Percentiles rank a stretch among this genome's conserved stretches.
Conservation (phyloP, 2,113 vertebrate species). For the Harpagus bidentatus region DNA sequence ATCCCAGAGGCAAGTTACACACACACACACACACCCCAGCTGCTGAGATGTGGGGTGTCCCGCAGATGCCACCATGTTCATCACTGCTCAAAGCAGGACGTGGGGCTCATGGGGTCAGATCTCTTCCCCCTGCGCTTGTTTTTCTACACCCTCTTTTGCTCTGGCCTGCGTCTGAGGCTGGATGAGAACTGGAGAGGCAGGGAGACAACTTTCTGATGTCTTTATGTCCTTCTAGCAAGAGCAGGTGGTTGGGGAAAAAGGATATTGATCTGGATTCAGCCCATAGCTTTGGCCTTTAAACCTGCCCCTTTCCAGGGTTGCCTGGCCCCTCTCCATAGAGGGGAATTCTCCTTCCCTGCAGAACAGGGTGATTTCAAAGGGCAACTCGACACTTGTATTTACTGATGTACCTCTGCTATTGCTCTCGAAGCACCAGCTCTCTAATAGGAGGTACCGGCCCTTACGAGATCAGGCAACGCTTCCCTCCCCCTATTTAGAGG, state of each 20-base stretch:
- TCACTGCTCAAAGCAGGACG: not conserved
- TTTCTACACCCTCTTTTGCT: not conserved
- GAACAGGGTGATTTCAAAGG: not conserved
- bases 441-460: not conserved
- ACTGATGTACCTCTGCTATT: rapidly evolving
- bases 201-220: not conserved
- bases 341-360: not conserved
- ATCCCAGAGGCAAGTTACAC: not conserved
- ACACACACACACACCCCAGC: rapidly evolving
- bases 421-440: not conserved
- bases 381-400: not conserved
- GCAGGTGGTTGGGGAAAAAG: not conserved
- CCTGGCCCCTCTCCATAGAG: not conserved
- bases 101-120: not conserved
- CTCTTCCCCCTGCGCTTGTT: not conserved
- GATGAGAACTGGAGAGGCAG: not conserved
- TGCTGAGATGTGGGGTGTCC: not conserved
- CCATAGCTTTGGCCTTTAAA: not conserved
- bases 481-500: not conserved
- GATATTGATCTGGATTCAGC: not conserved
- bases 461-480: rapidly evolving
- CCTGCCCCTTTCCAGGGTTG: not conserved
- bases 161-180: not conserved
- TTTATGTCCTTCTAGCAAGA: not conserved
- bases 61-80: rapidly evolving